Conservation (phyloP, 2,113 vertebrate species). For the Nicator chloris region DNA sequence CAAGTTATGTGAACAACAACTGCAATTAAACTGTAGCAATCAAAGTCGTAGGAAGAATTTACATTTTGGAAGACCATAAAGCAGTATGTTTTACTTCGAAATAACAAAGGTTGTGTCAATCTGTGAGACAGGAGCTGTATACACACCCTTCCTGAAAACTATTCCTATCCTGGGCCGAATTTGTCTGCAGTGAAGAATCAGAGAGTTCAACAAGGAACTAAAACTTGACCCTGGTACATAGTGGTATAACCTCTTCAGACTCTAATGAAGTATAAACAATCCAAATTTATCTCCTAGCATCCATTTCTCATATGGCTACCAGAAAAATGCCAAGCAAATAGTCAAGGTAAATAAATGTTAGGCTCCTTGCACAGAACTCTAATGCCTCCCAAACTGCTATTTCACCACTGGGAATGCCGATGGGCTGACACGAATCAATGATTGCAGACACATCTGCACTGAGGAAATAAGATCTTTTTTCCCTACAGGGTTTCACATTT, state of each 20-base stretch:
- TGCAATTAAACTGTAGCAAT: conserved; percentile 50
- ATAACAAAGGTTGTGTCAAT: neutral
- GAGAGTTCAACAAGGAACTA: neutral
- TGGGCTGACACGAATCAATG: neutral
- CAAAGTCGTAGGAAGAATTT: conserved; percentile 42
- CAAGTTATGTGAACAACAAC: conserved; percentile 57
- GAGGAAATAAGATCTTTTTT: neutral
- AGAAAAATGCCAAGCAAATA: neutral
- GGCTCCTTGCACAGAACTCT: neutral
- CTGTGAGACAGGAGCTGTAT: neutral
- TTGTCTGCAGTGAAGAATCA: neutral
- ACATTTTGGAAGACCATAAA: conserved; percentile 21
- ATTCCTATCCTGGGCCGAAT: neutral
- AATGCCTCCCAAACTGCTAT: neutral
- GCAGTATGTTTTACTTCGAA: neutral
- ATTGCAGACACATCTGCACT: neutral
- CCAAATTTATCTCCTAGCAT: neutral
- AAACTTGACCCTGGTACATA: neutral
- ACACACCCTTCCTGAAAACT: neutral
- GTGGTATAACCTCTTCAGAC: neutral
- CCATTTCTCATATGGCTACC: neutral
- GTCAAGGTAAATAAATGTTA: neutral
- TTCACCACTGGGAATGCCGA: neutral
- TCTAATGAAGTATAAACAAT: neutral
- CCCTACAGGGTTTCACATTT: neutral